These are phyloP conservation scores for Bombus cullumanus DNA, from an alignment of 1,140 invertebrate genomes.

Conservation along the genomic window DNA sequence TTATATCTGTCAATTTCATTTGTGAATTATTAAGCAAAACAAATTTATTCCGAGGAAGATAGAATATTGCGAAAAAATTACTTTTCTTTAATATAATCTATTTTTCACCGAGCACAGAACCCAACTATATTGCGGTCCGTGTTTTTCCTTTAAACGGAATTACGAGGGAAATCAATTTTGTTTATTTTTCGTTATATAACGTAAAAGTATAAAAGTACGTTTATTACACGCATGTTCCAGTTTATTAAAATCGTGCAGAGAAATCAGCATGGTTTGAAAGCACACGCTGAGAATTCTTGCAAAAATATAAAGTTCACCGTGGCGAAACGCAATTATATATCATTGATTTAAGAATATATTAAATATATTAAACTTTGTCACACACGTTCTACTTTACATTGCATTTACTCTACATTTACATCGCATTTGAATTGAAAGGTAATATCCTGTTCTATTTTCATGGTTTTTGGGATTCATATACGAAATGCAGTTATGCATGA, in stretches of 20 bases:
- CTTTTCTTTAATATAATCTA: neutral
- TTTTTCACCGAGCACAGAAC: neutral
- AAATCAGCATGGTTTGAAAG: no score
- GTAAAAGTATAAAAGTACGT: neutral
- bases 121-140: neutral
- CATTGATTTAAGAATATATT: no score
- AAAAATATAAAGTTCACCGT: no score
- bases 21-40: neutral
- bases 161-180: neutral
- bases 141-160: neutral
- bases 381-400: neutral
- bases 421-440: neutral
- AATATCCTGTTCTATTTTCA: neutral
- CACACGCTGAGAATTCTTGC: no score
- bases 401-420: no score
- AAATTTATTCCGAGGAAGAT: neutral
- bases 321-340: no score
- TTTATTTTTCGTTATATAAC: neutral
- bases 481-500: neutral
- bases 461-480: neutral
- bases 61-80: neutral
- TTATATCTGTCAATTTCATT: neutral
- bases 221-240: neutral
- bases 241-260: neutral
- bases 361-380: no score